Conservation (phyloP, 2,888 invertebrate genomes). For the Apamea epomidion region DNA sequence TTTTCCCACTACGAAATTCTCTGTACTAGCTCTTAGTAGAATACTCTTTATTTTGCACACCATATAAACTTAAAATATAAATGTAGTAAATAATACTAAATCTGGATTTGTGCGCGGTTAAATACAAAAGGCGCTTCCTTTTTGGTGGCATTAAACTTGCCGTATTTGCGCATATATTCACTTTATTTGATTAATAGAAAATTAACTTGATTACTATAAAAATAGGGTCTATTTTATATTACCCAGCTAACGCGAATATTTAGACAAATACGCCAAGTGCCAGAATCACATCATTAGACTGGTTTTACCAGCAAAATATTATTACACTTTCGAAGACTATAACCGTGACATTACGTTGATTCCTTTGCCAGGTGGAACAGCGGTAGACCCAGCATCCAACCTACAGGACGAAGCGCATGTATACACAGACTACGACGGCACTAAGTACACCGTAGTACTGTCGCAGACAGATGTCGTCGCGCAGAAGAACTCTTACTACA, state of each 20-base stretch:
- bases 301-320: neutral
- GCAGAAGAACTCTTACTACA: constrained; percentile 98
- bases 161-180: neutral
- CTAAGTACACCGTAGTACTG: constrained; percentile 94
- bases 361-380: constrained; percentile 92
- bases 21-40: neutral
- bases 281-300: neutral
- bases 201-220: neutral
- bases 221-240: neutral
- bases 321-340: neutral
- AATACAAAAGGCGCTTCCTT: no score
- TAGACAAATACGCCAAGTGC: neutral
- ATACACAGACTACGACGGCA: constrained; percentile 89
- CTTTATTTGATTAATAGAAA: neutral
- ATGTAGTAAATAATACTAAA: neutral
- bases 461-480: constrained; percentile 96
- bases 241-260: neutral
- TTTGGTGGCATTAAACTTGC: neutral
- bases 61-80: neutral
- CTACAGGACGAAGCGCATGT: constrained; percentile 95
- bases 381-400: constrained; percentile 97
- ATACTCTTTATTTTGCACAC: neutral
- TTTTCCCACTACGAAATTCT: neutral
- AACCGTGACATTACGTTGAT: neutral
- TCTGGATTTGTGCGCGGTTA: neutral